Conservation (phyloP, 92 coral and sea anemone genomes). For the Phenganax marumi region DNA sequence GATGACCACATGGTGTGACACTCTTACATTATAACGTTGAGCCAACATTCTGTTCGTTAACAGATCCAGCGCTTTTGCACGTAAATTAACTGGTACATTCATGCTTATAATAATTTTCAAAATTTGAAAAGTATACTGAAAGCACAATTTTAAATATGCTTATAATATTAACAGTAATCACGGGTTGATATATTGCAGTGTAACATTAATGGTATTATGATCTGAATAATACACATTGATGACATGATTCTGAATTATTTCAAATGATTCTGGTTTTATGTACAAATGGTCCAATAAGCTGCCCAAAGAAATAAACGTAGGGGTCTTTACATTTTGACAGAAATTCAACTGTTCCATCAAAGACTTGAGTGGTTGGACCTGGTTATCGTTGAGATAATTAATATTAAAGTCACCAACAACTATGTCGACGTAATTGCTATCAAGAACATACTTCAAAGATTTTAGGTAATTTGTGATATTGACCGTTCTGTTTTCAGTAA, state of each 20-base stretch:
- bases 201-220: slow-evolving; percentile 57
- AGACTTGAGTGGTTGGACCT: slow-evolving; percentile 32
- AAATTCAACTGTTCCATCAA: slow-evolving; percentile 48
- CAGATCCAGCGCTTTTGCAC: slow-evolving; percentile 1
- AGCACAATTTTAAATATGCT: neutral
- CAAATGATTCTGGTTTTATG: slow-evolving; percentile 28
- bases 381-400: slow-evolving; percentile 46
- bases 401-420: slow-evolving; percentile 7
- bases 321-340: slow-evolving; percentile 47
- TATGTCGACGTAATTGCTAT: too few relatives aligned
- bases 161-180: too few relatives aligned
- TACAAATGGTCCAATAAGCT: slow-evolving; percentile 62
- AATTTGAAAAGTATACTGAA: neutral
- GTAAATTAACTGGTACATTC: neutral
- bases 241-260: slow-evolving; percentile 31
- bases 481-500: too few relatives aligned
- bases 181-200: slow-evolving; percentile 4
- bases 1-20: neutral
- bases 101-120: neutral
- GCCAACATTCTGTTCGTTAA: neutral
- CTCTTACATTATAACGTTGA: neutral
- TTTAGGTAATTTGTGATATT: too few relatives aligned
- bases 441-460: too few relatives aligned
- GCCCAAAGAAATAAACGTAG: slow-evolving; percentile 64
- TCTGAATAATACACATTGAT: slow-evolving; percentile 59